Conservation (phyloP, 1,140 invertebrate species). For the Oedothorax gibbosus region DNA sequence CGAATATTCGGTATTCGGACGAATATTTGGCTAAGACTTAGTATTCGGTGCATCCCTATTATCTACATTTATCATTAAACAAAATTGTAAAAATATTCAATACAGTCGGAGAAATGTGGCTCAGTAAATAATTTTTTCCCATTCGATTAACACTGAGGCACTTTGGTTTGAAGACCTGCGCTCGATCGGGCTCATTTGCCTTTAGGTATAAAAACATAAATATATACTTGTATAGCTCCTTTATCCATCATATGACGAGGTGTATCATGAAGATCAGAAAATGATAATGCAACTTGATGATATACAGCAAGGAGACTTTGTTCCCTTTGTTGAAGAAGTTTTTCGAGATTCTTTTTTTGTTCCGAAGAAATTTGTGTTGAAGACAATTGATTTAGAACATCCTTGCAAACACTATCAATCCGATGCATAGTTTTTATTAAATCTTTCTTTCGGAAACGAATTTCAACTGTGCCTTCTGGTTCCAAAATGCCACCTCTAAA, state of each 20-base stretch:
- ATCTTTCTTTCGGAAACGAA: slow-evolving; percentile 94
- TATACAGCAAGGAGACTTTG: slow-evolving; percentile 82
- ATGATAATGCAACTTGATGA: slow-evolving; percentile 89
- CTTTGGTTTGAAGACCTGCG: too few relatives aligned
- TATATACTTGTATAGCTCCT: slow-evolving; percentile 82
- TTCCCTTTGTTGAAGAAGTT: slow-evolving; percentile 80
- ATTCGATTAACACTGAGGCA: too few relatives aligned
- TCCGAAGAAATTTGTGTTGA: slow-evolving; percentile 68
- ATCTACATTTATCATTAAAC: too few relatives aligned
- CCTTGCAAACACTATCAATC: slow-evolving; percentile 68
- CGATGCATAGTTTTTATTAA: slow-evolving; percentile 72
- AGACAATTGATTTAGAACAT: slow-evolving; percentile 66
- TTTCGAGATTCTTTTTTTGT: slow-evolving; percentile 76
- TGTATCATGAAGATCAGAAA: slow-evolving; percentile 98
- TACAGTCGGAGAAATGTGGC: too few relatives aligned
- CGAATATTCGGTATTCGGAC: too few relatives aligned
- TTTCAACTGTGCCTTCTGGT: slow-evolving; percentile 97
- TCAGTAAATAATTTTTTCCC: too few relatives aligned
- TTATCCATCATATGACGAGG: slow-evolving; percentile 97
- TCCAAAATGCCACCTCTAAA: slow-evolving; percentile 91
- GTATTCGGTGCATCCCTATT: too few relatives aligned
- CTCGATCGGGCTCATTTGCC: too few relatives aligned
- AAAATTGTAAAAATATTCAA: too few relatives aligned
- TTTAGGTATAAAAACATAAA: background rate
- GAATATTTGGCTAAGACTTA: too few relatives aligned